These are phyloP conservation scores for Rhabdornis inornatus DNA, from an alignment of 2,113 vertebrate species.

Conservation along the genomic window DNA sequence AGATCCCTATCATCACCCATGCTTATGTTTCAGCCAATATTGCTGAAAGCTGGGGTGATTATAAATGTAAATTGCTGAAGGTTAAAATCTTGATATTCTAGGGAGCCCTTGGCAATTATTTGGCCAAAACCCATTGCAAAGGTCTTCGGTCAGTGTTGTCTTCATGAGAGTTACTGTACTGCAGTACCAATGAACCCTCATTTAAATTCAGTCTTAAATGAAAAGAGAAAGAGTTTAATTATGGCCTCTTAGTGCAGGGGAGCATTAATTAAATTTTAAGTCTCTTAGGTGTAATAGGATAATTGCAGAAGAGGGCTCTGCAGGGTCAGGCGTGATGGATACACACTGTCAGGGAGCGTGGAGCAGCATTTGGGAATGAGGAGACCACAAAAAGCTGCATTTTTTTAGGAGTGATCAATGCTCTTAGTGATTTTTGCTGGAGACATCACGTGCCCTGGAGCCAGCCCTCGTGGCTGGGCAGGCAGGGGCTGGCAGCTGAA, in stretches of 20 bases:
- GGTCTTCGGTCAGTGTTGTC: background rate
- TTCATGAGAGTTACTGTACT: background rate
- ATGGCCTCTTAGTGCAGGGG: background rate
- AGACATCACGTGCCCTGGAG: accelerated
- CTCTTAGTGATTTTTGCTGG: background rate
- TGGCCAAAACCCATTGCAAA: background rate
- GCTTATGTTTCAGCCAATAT: background rate
- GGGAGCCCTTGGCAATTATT: background rate
- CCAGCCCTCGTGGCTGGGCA: accelerated
- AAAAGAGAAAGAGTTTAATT: background rate
- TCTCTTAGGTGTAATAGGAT: background rate
- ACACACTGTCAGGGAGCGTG: accelerated
- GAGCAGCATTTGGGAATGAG: background rate
- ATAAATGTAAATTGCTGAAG: background rate
- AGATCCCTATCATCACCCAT: background rate
- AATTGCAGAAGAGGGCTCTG: background rate
- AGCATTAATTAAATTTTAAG: slow-evolving; percentile 13
- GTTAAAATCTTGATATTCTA: background rate
- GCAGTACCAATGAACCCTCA: background rate
- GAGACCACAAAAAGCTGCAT: background rate
- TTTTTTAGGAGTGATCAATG: accelerated
- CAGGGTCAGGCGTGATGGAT: accelerated
- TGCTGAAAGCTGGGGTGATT: background rate
- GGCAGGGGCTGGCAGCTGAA: background rate
- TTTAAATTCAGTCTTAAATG: slow-evolving; percentile 10